These are phyloP conservation scores for Tetragonisca angustula DNA, from an alignment of 2,888 invertebrate genomes.

Conservation along the genomic window DNA sequence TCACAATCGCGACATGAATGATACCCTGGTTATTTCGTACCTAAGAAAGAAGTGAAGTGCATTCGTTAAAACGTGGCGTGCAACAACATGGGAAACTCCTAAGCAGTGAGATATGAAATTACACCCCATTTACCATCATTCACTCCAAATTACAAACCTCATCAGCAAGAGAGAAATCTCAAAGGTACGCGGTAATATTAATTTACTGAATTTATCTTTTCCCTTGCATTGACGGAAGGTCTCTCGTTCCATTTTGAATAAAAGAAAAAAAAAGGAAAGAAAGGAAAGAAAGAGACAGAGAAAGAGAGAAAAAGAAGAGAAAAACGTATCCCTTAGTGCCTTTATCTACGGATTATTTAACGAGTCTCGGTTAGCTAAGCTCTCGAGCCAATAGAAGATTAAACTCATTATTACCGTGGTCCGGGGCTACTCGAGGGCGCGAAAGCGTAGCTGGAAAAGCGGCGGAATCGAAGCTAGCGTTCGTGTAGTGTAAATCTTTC, in stretches of 20 bases:
- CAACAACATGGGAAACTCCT: not conserved
- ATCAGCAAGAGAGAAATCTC: not conserved
- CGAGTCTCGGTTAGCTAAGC: constrained; percentile 17
- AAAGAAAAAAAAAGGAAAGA: too few species aligned
- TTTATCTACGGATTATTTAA: constrained; percentile 24
- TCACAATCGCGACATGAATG: too few species aligned
- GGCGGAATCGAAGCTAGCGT: constrained; percentile 7
- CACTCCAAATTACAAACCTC: not conserved
- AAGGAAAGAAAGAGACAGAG: too few species aligned
- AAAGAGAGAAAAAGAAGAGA: not conserved
- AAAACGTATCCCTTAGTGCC: not conserved
- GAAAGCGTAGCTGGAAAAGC: constrained; percentile 9
- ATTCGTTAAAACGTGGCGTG: not conserved
- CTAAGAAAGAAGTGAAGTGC: too few species aligned
- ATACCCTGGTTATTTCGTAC: too few species aligned
- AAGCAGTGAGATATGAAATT: not conserved
- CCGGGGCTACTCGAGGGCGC: not conserved
- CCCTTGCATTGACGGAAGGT: not conserved
- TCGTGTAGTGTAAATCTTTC: constrained; percentile 26
- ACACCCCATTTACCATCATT: not conserved
- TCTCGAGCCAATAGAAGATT: constrained; percentile 25
- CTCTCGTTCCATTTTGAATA: not conserved
- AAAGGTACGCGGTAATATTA: not conserved
- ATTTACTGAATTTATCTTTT: not conserved
- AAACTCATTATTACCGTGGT: constrained; percentile 25